Conservation (phyloP, 1,140 invertebrate species). For the Antheraea pernyi region DNA sequence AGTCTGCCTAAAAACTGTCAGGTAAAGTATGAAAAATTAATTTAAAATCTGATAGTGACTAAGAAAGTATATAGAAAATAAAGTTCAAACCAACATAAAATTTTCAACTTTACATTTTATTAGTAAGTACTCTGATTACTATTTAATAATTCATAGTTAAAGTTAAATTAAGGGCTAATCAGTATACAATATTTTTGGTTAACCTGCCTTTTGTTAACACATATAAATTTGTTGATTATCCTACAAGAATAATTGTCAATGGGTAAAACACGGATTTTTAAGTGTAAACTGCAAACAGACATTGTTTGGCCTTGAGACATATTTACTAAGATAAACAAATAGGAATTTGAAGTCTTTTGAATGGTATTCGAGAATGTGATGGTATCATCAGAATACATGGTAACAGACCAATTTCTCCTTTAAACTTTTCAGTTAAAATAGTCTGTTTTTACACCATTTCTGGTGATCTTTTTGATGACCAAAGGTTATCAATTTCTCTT, state of each 20-base stretch:
- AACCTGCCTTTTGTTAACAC: slow-evolving; percentile 23
- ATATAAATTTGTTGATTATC: slow-evolving; percentile 21
- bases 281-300: slow-evolving; percentile 55
- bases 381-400: slow-evolving; percentile 67
- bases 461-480: slow-evolving; percentile 57
- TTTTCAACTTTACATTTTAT: too few species aligned
- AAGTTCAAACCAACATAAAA: too few species aligned
- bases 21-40: too few species aligned
- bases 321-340: slow-evolving; percentile 76
- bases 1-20: too few species aligned
- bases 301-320: slow-evolving; percentile 79
- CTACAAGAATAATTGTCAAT: slow-evolving; percentile 33
- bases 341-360: slow-evolving; percentile 74
- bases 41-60: too few species aligned
- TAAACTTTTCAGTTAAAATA: slow-evolving; percentile 61
- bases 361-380: slow-evolving; percentile 54
- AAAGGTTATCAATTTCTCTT: slow-evolving; percentile 72
- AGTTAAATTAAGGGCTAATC: slow-evolving; percentile 24
- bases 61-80: too few species aligned
- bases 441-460: slow-evolving; percentile 68
- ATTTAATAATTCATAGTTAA: too few species aligned
- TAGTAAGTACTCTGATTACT: too few species aligned
- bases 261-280: slow-evolving; percentile 44
- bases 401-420: slow-evolving; percentile 71
- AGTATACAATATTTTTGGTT: slow-evolving; percentile 24